A percentile compares a stretch with the other conserved stretches of the same genome.
Conservation (phyloP, 92 coral and sea anemone genomes). For the Pocillopora meandrina region DNA sequence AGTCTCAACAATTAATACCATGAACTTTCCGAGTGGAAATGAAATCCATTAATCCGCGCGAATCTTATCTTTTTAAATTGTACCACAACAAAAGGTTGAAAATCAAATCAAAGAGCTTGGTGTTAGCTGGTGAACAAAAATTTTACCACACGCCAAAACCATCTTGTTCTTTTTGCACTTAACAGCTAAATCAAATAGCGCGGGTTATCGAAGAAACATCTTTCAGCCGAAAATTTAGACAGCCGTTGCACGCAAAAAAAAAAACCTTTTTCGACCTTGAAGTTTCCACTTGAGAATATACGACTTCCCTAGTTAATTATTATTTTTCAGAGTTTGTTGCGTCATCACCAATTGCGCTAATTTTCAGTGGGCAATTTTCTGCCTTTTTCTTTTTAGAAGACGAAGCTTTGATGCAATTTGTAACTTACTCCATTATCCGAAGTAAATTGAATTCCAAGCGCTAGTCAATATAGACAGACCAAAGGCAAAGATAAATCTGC, state of each 20-base stretch:
- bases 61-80: not conserved
- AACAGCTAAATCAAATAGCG: not conserved
- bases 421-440: too few species aligned
- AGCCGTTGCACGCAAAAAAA: too few species aligned
- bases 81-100: not conserved
- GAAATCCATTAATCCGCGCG: not conserved
- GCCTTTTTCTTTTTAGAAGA: not conserved
- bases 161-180: not conserved
- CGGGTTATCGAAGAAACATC: constrained; percentile 3
- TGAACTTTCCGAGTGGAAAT: not conserved
- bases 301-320: too few species aligned
- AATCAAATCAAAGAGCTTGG: not conserved
- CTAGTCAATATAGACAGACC: not conserved
- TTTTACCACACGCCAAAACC: not conserved
- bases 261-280: too few species aligned
- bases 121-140: constrained; percentile 2
- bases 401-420: not conserved
- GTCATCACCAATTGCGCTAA: too few species aligned
- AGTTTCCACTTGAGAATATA: too few species aligned
- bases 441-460: too few species aligned
- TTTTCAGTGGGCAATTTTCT: too few species aligned
- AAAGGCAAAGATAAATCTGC: not conserved
- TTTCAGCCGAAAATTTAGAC: not conserved
- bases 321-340: too few species aligned
- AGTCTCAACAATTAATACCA: not conserved